A percentile compares a stretch with the other conserved stretches of the same genome.
Conservation (phyloP, 2,113 vertebrate genomes). For the Holacanthus passer region DNA sequence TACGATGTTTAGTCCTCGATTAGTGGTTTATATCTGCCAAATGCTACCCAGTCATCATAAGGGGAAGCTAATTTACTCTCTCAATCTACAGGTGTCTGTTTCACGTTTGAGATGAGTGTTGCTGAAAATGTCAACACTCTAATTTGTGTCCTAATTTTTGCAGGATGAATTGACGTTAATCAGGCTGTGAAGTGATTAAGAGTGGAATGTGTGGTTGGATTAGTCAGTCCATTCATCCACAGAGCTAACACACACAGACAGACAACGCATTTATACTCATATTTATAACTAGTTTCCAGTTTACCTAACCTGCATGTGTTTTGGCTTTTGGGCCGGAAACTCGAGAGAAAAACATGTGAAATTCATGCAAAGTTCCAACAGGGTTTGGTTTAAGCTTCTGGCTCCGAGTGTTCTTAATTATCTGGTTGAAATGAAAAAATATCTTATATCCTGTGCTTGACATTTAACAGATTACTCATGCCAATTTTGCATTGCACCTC, state of each 20-base stretch:
- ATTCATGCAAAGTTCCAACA: not conserved
- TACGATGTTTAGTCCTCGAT: not conserved
- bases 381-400: not conserved
- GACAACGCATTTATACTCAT: not conserved
- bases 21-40: conserved; percentile 14
- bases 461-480: not conserved
- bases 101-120: not conserved
- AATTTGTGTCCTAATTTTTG: not conserved
- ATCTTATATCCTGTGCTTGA: not conserved
- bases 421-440: not conserved
- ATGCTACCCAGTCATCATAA: not conserved
- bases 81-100: not conserved
- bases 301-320: not conserved
- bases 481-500: not conserved
- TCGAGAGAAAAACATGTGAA: not conserved
- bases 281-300: not conserved
- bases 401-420: not conserved
- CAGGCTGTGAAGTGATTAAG: not conserved
- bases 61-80: not conserved
- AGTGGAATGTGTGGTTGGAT: not conserved
- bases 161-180: not conserved
- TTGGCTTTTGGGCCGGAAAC: not conserved
- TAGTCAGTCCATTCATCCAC: not conserved
- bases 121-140: not conserved
- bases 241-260: not conserved